A percentile compares a stretch with the other conserved stretches of the same genome.
Conservation (phyloP, 2,797 vertebrate genomes). For the Anolis apletophallus region DNA sequence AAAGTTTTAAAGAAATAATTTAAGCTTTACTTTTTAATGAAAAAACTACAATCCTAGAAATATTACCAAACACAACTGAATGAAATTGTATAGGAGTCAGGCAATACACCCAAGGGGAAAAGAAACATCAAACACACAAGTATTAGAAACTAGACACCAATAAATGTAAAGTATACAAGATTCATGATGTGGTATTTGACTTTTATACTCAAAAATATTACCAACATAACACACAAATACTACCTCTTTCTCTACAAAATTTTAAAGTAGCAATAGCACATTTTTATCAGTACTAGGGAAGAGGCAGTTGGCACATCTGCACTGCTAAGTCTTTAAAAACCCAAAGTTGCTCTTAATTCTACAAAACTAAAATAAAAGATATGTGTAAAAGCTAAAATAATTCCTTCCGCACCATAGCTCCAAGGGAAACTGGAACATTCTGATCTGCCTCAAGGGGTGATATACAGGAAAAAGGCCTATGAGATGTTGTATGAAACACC, state of each 20-base stretch:
- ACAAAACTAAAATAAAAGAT: neutral
- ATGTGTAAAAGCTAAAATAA: neutral
- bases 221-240: neutral
- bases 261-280: neutral
- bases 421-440: neutral
- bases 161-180: neutral
- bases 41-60: neutral
- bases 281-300: neutral
- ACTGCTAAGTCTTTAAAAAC: neutral
- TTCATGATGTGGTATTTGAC: neutral
- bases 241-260: too few relatives aligned
- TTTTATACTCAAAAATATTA: neutral
- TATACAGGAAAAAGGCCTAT: too few relatives aligned
- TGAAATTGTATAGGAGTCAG: neutral
- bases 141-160: neutral
- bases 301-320: neutral
- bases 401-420: neutral
- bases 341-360: neutral
- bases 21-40: neutral
- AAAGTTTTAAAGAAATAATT: neutral
- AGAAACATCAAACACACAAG: neutral
- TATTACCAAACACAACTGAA: neutral
- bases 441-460: neutral
- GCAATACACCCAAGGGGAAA: too few relatives aligned
- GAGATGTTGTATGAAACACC: neutral